phyloP scores from a whole-genome alignment of 2,113 vertebrate species.

The Clarias macrocephalus region DNA sequence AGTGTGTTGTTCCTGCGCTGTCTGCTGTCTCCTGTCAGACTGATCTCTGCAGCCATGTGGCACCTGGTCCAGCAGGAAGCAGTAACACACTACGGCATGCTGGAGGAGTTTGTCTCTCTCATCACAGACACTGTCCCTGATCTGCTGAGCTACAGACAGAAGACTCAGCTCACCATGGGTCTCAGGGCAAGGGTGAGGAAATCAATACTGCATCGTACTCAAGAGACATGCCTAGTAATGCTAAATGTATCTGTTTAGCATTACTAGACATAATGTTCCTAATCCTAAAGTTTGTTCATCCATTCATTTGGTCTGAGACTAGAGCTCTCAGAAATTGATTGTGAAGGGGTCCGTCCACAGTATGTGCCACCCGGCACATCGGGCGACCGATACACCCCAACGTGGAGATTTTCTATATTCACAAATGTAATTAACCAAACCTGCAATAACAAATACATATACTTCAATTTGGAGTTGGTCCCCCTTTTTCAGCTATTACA shows the following conservation, averaged over 20 bases:
- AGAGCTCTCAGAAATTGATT: background rate
- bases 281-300: background rate
- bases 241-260: background rate
- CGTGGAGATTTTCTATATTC: too few relatives aligned
- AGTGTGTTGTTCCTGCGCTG: constrained; percentile 52
- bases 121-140: constrained; percentile 72
- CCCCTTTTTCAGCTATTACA: too few relatives aligned
- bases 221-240: background rate
- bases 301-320: background rate
- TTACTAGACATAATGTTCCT: too few relatives aligned
- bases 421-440: too few relatives aligned
- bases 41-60: constrained; percentile 77
- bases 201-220: background rate
- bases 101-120: constrained; percentile 72
- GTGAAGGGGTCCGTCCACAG: too few relatives aligned
- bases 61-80: constrained; percentile 65
- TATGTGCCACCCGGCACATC: too few relatives aligned
- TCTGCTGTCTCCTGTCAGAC: constrained; percentile 67
- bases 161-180: constrained; percentile 76
- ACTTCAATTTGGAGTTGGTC: too few relatives aligned
- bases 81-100: constrained; percentile 69
- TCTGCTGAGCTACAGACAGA: constrained; percentile 74
- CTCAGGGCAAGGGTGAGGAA: constrained; percentile 76
- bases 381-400: too few relatives aligned
- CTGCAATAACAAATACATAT: too few relatives aligned